Evolutionary conservation across 1,140 invertebrate genomes (phyloP).

Genomic region (Hyphantria cunea): DNA sequence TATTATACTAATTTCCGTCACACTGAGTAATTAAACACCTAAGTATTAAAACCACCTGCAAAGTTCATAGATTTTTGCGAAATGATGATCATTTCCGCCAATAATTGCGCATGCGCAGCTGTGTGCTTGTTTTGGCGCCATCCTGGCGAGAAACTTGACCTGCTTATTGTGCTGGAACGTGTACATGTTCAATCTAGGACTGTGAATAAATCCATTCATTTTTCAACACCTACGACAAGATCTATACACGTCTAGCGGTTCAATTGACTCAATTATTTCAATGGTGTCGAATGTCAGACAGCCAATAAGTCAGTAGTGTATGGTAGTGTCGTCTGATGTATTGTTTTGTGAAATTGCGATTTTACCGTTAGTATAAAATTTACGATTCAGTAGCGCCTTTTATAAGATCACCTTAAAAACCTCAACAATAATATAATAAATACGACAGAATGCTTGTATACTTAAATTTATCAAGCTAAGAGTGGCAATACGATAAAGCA

Average conservation of each 20-base stretch:
- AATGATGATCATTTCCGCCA: constrained; percentile 48
- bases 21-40: no score
- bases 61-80: constrained; percentile 18
- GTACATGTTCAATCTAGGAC: constrained; percentile 18
- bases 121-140: constrained; percentile 50
- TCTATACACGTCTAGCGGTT: constrained; percentile 3
- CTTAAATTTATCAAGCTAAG: no score
- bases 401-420: no score
- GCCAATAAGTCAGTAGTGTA: constrained; percentile 12
- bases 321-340: neutral
- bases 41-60: no score
- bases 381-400: no score
- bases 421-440: no score
- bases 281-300: constrained; percentile 11
- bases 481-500: no score
- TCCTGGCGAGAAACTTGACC: constrained; percentile 40
- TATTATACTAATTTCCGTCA: no score
- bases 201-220: constrained; percentile 24
- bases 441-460: no score
- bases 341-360: no score
- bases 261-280: constrained; percentile 18
- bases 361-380: no score
- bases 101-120: constrained; percentile 52
- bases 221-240: constrained; percentile 22
- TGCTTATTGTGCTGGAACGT: constrained; percentile 34